A percentile compares a stretch with the other conserved stretches of the same genome.
Conservation (phyloP, 2,797 vertebrate genomes). For the Urophycis tenuis region DNA sequence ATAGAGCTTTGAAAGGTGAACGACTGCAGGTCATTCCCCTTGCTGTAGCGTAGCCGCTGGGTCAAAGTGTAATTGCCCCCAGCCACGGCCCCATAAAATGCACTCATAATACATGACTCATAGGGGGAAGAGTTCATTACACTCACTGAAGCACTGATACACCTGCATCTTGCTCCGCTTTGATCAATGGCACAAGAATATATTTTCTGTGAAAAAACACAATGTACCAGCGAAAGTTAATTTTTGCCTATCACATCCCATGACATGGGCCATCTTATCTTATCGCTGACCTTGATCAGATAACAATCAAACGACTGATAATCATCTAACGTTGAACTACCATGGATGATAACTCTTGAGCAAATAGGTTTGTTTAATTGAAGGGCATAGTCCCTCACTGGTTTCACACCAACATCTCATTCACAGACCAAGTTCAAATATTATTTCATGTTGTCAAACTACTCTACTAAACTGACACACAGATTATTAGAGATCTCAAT, state of each 20-base stretch:
- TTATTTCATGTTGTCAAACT: not conserved
- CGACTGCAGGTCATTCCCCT: not conserved
- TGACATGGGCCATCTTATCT: not conserved
- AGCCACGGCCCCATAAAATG: not conserved
- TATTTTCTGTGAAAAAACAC: not conserved
- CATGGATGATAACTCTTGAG: not conserved
- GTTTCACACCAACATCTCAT: not conserved
- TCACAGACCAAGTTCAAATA: not conserved
- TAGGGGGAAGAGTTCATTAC: not conserved
- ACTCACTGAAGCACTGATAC: not conserved
- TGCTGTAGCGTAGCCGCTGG: not conserved
- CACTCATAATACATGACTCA: not conserved
- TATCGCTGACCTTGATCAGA: not conserved
- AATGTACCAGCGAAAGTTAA: not conserved
- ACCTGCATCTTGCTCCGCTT: not conserved
- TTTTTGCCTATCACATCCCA: not conserved
- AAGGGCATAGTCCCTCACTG: not conserved
- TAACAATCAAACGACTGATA: not conserved
- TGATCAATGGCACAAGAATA: not conserved
- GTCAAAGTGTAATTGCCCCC: not conserved
- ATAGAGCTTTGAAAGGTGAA: not conserved
- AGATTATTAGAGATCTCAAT: not conserved
- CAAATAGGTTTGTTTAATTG: not conserved
- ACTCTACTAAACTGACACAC: not conserved
- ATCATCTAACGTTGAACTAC: not conserved